Evolutionary conservation across 2,113 vertebrate genomes (phyloP).

Genomic region (Bambusicola thoracicus): DNA sequence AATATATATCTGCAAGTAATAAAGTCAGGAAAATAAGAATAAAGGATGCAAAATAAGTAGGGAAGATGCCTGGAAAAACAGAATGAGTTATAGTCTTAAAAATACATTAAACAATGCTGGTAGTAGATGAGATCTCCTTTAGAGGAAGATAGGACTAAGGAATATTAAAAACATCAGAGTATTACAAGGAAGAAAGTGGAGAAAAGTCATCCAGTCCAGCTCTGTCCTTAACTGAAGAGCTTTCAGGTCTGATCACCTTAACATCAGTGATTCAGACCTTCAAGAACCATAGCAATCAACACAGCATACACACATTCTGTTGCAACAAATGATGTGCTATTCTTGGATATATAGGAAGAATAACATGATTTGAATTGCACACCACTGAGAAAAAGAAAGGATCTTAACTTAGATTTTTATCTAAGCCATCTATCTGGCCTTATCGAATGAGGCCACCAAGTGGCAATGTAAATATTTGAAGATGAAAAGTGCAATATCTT

Average conservation of each 20-base stretch:
- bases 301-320: neutral
- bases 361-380: neutral
- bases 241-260: neutral
- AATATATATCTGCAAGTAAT: neutral
- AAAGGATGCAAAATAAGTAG: neutral
- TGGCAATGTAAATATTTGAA: slow-evolving; percentile 33
- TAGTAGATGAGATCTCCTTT: neutral
- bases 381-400: neutral
- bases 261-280: neutral
- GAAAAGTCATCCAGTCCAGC: neutral
- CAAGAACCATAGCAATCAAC: neutral
- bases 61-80: neutral
- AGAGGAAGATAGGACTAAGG: neutral
- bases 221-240: neutral
- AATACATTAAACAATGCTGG: neutral
- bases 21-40: neutral
- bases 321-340: neutral
- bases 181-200: neutral
- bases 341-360: neutral
- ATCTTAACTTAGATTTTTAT: neutral
- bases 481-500: neutral
- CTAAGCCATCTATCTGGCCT: no score
- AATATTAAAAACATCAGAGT: neutral
- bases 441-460: slow-evolving; percentile 57
- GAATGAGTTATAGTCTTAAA: neutral